Conservation (phyloP, 2,888 invertebrate species). For the Caenorhabditis macrosperma region DNA sequence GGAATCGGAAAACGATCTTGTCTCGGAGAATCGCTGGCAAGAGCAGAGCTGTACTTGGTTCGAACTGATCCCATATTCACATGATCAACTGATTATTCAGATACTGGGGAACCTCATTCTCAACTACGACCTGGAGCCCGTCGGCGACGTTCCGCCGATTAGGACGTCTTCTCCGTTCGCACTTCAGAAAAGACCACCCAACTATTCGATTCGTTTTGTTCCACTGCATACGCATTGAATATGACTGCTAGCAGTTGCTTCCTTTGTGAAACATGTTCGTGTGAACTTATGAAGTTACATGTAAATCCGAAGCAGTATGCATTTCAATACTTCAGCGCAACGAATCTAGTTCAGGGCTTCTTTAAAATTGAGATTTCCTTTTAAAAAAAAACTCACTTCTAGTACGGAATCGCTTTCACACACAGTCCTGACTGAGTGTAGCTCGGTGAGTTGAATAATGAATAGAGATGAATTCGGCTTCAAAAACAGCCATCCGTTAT, state of each 20-base stretch:
- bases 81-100: neutral
- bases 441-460: too few species aligned
- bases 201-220: constrained; percentile 19
- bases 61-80: neutral
- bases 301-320: too few species aligned
- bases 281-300: neutral
- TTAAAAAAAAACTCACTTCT: too few species aligned
- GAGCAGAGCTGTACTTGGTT: constrained; percentile 64
- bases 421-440: too few species aligned
- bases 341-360: too few species aligned
- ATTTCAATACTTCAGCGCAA: too few species aligned
- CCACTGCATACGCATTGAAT: neutral
- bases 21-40: constrained; percentile 61
- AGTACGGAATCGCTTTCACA: too few species aligned
- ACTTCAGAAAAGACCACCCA: constrained; percentile 29
- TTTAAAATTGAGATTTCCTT: too few species aligned
- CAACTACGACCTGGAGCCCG: constrained; percentile 42
- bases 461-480: too few species aligned
- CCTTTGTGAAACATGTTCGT: too few species aligned
- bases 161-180: constrained; percentile 31
- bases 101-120: constrained; percentile 49
- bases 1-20: constrained; percentile 62
- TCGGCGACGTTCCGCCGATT: constrained; percentile 13
- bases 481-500: too few species aligned
- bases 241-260: neutral